These are phyloP conservation scores for Pseudococcus jackbeardsleyi DNA, from an alignment of 2,888 invertebrate genomes.

Conservation along the genomic window DNA sequence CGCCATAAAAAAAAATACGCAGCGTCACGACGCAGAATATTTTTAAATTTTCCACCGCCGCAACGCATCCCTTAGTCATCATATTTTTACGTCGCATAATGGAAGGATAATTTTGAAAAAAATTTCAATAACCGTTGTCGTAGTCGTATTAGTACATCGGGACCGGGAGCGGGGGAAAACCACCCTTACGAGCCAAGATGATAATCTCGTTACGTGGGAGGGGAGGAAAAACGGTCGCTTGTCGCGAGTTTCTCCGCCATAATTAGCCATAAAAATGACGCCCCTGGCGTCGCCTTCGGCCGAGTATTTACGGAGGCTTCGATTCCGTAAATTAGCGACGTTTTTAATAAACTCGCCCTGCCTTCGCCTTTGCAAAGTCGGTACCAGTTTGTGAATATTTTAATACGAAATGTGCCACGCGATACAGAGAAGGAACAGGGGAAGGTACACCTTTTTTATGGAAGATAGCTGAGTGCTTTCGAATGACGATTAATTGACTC, in stretches of 20 bases:
- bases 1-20: slow-evolving; percentile 11
- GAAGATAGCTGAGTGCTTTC: slow-evolving; percentile 29
- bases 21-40: slow-evolving; percentile 12
- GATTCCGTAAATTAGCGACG: slow-evolving; percentile 44
- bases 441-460: background rate
- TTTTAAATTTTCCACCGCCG: background rate
- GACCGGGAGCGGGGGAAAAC: background rate
- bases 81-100: slow-evolving; percentile 32
- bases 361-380: background rate
- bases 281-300: background rate
- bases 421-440: background rate
- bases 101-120: slow-evolving; percentile 31
- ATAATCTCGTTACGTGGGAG: background rate
- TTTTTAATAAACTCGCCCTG: slow-evolving; percentile 29
- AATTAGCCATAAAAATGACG: slow-evolving; percentile 35
- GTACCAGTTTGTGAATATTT: slow-evolving; percentile 39
- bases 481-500: slow-evolving; percentile 42
- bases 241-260: slow-evolving; percentile 21
- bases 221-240: background rate
- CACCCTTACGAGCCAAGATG: background rate
- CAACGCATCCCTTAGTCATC: slow-evolving; percentile 24
- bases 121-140: slow-evolving; percentile 38
- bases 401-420: slow-evolving; percentile 5
- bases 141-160: background rate
- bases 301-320: slow-evolving; percentile 13